Base-by-base conservation (phyloP, 2,888 invertebrate species). In the Masnerella sp. region DNA sequence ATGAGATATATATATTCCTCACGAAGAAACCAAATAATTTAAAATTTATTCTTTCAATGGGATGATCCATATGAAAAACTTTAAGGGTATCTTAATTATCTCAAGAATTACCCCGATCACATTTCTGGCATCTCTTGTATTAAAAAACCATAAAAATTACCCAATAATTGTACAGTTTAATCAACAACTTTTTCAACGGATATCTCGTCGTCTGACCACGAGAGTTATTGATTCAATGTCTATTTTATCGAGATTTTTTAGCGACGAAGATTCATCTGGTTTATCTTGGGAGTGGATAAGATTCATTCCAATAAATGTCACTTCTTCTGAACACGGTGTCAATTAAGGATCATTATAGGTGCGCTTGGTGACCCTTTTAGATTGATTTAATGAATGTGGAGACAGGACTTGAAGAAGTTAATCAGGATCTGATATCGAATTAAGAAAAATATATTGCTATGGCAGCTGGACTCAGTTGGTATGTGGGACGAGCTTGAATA, bases 271-370 rank as follows among this genome's bases (percentile, higher is more conserved):
- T 69, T 56, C 62, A 62, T 62, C 56, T 54, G 17, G 30, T 30
- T 62, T 56, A 70, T 70, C 54, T 62, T 15, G 15, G 12, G 15
- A 43, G 25, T 34, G 34, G 61, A 69, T 62, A 58, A 42, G 36
- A 36, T 62, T 71, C 42, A 38, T 64, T 71, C 32, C 22, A 58
- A 71, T 64, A 64, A 64, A 51, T 52, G 51, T 71, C 64, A 64
- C 49, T 56, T 70, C 70, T 62, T 70, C 12, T 51, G 62, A 56
- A 12, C 43, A 30, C 18, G 17, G 61, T 58, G 70, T 70, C 69
- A 70, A 70, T 70, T 62, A 62, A 61, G 56, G 38, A 56, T 70
- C 69, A 70, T 70, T 70, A 70, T 47, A 54, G 69, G 69, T 68
- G 43, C 69, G 56, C 62, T 56, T 18, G 54, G 62, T 64, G 58